Evolutionary conservation across 2,888 invertebrate species (phyloP).

Genomic region (Blomia tropicalis): DNA sequence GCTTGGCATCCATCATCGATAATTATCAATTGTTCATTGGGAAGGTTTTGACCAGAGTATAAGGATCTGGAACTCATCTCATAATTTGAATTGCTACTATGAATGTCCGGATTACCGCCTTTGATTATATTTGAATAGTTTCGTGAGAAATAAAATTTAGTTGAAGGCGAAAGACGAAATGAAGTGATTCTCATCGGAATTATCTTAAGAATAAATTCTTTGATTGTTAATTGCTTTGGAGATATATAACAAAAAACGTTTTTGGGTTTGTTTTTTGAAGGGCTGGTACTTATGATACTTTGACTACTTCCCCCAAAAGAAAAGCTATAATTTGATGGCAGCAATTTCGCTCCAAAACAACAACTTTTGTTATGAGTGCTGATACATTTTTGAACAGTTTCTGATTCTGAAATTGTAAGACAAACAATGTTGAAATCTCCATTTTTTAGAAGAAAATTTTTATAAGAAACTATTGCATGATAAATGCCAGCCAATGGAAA

Average conservation of each 20-base stretch:
- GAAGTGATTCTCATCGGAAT: constrained; percentile 79
- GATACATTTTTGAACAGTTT: constrained; percentile 68
- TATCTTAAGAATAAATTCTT: constrained; percentile 79
- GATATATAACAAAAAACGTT: constrained; percentile 78
- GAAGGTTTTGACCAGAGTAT: neutral
- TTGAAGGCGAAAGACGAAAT: constrained; percentile 79
- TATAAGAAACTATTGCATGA: constrained; percentile 59
- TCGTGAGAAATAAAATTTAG: constrained; percentile 50
- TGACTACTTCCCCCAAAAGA: neutral
- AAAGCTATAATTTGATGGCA: constrained; percentile 48
- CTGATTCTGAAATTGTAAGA: constrained; percentile 65
- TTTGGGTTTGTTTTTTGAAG: constrained; percentile 51
- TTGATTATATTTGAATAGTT: neutral
- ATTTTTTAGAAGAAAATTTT: constrained; percentile 58
- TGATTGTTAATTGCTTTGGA: constrained; percentile 75
- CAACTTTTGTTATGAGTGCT: constrained; percentile 66
- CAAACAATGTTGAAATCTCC: constrained; percentile 84
- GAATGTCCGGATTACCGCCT: neutral
- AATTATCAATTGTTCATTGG: constrained; percentile 46
- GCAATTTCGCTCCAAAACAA: constrained; percentile 58
- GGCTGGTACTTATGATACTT: no score
- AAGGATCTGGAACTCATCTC: neutral
- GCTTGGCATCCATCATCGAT: constrained; percentile 84
- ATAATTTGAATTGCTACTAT: neutral
- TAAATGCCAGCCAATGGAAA: constrained; percentile 65